Percentiles rank a stretch among this genome's conserved stretches.
Evolutionary conservation across 2,113 vertebrate species (phyloP).

Genomic region (Noctilio leporinus): DNA sequence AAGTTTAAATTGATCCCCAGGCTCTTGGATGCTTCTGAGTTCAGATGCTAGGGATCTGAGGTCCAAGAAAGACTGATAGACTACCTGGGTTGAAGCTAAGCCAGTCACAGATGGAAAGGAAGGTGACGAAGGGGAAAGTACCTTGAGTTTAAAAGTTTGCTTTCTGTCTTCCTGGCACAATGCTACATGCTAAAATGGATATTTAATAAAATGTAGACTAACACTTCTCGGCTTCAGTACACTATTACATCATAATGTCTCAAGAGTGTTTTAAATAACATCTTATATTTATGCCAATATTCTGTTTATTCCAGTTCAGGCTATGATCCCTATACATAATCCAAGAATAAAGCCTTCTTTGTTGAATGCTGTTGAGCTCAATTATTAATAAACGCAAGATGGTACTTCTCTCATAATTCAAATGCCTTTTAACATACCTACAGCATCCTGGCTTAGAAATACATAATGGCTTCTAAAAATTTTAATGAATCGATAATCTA

Average conservation of each 20-base stretch:
- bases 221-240: neutral
- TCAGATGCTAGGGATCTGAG: neutral
- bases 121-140: neutral
- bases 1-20: neutral
- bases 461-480: neutral
- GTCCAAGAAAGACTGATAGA: neutral
- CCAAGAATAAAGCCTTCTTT: neutral
- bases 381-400: slow-evolving; percentile 16
- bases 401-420: neutral
- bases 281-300: neutral
- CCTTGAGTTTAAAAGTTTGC: neutral
- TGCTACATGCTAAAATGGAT: neutral
- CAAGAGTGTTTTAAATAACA: slow-evolving; percentile 13
- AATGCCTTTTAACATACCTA: neutral
- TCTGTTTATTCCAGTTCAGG: neutral
- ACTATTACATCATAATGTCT: neutral
- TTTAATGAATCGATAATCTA: neutral
- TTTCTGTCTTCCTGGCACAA: neutral
- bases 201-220: neutral
- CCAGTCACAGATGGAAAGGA: neutral
- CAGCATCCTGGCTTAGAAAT: neutral
- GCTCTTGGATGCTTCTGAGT: neutral
- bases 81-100: neutral
- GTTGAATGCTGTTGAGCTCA: neutral
- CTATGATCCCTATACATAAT: neutral